Percentiles rank a stretch among this genome's conserved stretches.
phyloP scores from a whole-genome alignment of 1,140 invertebrate genomes.

The Drosophila kepulauana region DNA sequence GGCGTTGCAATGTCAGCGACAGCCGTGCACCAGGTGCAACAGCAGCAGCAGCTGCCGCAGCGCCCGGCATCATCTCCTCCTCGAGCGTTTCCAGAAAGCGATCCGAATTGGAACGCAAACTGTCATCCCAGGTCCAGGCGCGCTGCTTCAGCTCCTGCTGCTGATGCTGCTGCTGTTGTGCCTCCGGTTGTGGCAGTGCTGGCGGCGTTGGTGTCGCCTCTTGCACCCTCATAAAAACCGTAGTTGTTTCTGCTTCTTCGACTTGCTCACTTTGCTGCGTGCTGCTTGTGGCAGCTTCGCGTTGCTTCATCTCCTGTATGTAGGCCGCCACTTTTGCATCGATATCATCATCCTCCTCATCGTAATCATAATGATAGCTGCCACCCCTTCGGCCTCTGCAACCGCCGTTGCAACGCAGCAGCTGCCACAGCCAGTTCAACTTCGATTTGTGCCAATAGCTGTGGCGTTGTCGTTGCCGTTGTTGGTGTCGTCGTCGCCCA shows the following conservation, averaged over 20 bases:
- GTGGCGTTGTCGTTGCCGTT: conserved; percentile 34
- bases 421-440: conserved; percentile 1
- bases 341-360: conserved; percentile 84
- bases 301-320: conserved; percentile 80
- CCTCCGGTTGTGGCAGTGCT: conserved; percentile 14
- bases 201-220: conserved; percentile 7
- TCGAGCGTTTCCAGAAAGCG: conserved; percentile 83
- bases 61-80: conserved; percentile 58
- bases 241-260: conserved; percentile 39
- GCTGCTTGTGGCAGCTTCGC: conserved; percentile 47
- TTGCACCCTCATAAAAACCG: conserved; percentile 2
- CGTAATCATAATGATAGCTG: conserved; percentile 71
- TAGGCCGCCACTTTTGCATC: conserved; percentile 85
- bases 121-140: conserved; percentile 84
- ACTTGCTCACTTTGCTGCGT: conserved; percentile 72
- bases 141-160: conserved; percentile 42
- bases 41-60: conserved; percentile 26
- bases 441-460: conserved; percentile 55
- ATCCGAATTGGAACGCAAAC: conserved; percentile 83
- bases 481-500: conserved; percentile 18
- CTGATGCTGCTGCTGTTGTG: conserved; percentile 26
- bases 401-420: conserved; percentile 11
- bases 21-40: conserved; percentile 5
- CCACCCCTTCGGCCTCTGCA: conserved; percentile 5
- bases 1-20: conserved; percentile 66